Evolutionary conservation across 1,140 invertebrate species (phyloP).

Genomic region (Ceratoteleas bidentatus): DNA sequence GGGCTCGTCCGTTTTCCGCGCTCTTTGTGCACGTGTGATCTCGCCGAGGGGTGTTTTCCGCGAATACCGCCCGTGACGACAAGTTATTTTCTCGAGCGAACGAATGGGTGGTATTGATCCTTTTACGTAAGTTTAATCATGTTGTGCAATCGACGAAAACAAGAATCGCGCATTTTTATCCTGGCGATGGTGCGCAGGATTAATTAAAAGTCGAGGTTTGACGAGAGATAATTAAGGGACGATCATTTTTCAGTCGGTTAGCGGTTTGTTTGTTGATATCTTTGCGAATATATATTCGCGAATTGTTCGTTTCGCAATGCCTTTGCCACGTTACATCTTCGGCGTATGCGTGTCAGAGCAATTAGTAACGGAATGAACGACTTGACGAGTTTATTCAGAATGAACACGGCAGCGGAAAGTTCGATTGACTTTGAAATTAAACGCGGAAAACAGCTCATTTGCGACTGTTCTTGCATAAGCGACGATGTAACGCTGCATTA

Average conservation of each 20-base stretch:
- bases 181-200: no score
- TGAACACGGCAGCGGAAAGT: background rate
- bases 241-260: no score
- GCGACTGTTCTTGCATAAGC: no score
- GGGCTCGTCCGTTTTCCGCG: background rate
- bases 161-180: background rate
- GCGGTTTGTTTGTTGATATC: background rate
- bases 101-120: background rate
- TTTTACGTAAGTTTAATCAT: conserved; percentile 1
- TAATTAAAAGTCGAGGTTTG: no score
- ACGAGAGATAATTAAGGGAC: no score
- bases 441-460: background rate
- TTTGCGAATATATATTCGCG: background rate
- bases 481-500: no score
- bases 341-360: background rate
- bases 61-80: background rate
- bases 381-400: background rate
- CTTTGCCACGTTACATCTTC: background rate
- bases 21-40: background rate
- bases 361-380: background rate
- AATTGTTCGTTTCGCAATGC: background rate
- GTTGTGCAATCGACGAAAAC: background rate
- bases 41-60: background rate
- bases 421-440: background rate
- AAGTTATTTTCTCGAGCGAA: background rate